These are phyloP conservation scores for Helicoverpa assulta DNA, from an alignment of 2,888 invertebrate species.

Conservation along the genomic window DNA sequence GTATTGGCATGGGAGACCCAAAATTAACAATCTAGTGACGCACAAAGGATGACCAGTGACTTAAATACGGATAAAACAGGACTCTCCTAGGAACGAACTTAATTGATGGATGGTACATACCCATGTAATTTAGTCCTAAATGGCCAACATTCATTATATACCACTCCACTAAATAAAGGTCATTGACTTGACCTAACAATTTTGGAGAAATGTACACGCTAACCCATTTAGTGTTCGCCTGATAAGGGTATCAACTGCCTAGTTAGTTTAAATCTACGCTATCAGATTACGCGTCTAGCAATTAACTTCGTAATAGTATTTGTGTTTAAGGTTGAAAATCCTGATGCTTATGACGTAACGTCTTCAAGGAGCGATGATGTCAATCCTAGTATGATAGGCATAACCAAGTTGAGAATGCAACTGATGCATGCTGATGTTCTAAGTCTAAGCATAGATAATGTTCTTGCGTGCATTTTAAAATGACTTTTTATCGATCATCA, in stretches of 20 bases:
- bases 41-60: not conserved
- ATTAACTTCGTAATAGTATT: slow-evolving; percentile 34
- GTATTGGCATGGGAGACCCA: not conserved
- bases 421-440: slow-evolving; percentile 38
- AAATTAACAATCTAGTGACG: not conserved
- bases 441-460: not conserved
- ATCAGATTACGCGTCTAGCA: slow-evolving; percentile 28
- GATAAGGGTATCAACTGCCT: slow-evolving; percentile 37
- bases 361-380: slow-evolving; percentile 55
- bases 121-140: not conserved
- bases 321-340: slow-evolving; percentile 32
- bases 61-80: not conserved
- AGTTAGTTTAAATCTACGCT: slow-evolving; percentile 25
- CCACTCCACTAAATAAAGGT: slow-evolving; percentile 35
- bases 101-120: not conserved
- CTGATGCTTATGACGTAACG: slow-evolving; percentile 54
- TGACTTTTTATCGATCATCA: slow-evolving; percentile 7
- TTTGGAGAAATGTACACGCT: slow-evolving; percentile 31
- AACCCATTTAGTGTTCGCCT: slow-evolving; percentile 23
- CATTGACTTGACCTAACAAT: slow-evolving; percentile 37
- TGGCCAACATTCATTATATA: not conserved
- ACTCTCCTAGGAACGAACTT: not conserved
- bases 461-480: slow-evolving; percentile 2
- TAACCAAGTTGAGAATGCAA: slow-evolving; percentile 43
- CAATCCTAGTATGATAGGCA: slow-evolving; percentile 56